Evolutionary conservation across 2,888 invertebrate genomes (phyloP).

Genomic region (Xiphydria camelus): DNA sequence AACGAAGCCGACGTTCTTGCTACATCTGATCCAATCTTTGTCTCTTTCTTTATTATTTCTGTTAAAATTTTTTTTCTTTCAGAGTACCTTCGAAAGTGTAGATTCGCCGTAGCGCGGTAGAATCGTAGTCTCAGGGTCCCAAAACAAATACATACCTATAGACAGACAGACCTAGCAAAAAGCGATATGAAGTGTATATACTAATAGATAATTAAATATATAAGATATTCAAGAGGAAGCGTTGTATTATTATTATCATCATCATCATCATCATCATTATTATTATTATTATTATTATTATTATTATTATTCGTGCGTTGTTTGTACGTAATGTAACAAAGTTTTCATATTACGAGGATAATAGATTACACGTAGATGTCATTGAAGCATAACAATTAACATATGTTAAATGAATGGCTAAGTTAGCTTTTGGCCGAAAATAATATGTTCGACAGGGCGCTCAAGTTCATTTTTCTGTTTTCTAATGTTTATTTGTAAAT

Average conservation of each 20-base stretch:
- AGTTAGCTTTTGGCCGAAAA: too few relatives aligned
- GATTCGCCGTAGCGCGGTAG: conserved; percentile 46
- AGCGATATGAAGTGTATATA: too few relatives aligned
- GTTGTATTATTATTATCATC: neutral
- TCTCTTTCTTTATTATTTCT: neutral
- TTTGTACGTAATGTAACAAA: conserved; percentile 16
- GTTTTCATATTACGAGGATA: neutral
- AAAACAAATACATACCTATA: conserved; percentile 31
- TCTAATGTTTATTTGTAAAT: too few relatives aligned
- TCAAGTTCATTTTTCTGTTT: too few relatives aligned
- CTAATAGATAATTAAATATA: conserved; percentile 28
- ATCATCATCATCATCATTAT: conserved; percentile 11
- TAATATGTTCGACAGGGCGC: too few relatives aligned
- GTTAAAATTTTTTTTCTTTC: neutral
- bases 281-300: neutral
- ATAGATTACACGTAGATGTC: too few relatives aligned
- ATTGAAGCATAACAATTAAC: too few relatives aligned
- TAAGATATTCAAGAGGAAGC: conserved; percentile 21
- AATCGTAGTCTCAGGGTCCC: conserved; percentile 51
- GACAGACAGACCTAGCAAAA: conserved; percentile 31
- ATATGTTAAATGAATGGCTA: too few relatives aligned
- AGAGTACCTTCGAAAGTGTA: conserved; percentile 18
- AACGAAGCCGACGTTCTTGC: neutral
- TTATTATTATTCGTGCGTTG: conserved; percentile 8
- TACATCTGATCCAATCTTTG: neutral